Evolutionary conservation across 2,888 invertebrate genomes (phyloP).

Genomic region (Diarsia mendica): DNA sequence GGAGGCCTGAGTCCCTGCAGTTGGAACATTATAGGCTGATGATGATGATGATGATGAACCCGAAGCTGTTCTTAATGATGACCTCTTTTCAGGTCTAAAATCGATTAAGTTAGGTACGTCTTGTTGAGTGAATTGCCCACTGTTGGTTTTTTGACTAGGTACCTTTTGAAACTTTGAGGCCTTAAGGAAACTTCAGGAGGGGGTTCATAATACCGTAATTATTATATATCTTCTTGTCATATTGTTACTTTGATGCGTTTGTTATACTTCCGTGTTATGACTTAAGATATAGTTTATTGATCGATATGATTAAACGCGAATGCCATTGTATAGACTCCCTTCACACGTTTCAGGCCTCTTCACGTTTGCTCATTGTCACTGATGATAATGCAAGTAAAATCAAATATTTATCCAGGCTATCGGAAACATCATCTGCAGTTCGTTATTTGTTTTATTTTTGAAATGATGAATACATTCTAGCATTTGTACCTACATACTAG

Average conservation of each 20-base stretch:
- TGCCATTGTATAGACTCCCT: conserved; percentile 26
- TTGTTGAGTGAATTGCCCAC: too few relatives aligned
- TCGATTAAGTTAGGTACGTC: too few relatives aligned
- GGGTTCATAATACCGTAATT: too few relatives aligned
- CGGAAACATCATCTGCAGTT: neutral
- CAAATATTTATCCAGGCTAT: neutral
- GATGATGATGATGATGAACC: too few relatives aligned
- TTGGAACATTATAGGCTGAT: too few relatives aligned
- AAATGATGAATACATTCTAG: neutral
- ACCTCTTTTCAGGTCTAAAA: neutral
- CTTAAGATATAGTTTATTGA: conserved; percentile 25
- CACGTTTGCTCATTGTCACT: conserved; percentile 17
- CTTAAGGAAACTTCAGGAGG: too few relatives aligned
- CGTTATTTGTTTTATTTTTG: neutral
- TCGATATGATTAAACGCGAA: conserved; percentile 24
- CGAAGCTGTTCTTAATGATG: too few relatives aligned
- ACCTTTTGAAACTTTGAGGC: neutral
- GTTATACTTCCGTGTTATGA: conserved; percentile 38
- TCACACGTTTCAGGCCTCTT: conserved; percentile 15
- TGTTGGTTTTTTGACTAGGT: neutral
- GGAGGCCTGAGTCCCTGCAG: too few relatives aligned
- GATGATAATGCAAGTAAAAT: neutral
- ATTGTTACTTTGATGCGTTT: conserved; percentile 25
- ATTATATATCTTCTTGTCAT: neutral
- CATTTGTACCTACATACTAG: conserved; percentile 1